A percentile compares a stretch with the other conserved stretches of the same genome.
phyloP scores from a whole-genome alignment of 2,888 invertebrate species.

The Leistus spinibarbis region DNA sequence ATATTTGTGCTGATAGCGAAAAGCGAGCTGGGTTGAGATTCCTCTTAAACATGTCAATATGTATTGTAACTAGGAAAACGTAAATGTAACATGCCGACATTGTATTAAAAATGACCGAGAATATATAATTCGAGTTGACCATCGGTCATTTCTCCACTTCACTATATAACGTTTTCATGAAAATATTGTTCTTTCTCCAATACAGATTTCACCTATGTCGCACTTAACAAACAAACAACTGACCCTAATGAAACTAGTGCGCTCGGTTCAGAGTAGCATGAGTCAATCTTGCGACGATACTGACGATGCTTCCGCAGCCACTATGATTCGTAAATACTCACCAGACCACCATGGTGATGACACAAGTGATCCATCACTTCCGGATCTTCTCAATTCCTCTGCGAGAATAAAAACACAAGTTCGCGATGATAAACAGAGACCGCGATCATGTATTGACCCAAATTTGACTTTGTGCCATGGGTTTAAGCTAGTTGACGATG shows the following conservation, averaged over 20 bases:
- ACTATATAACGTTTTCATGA: too few relatives aligned
- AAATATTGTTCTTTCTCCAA: background rate
- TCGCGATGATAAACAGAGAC: constrained; percentile 63
- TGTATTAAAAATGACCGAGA: too few relatives aligned
- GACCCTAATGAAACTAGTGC: constrained; percentile 64
- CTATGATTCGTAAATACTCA: constrained; percentile 62
- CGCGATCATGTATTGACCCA: constrained; percentile 73
- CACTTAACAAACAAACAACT: constrained; percentile 64
- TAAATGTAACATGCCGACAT: too few relatives aligned
- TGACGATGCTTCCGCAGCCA: constrained; percentile 55
- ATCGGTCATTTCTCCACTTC: too few relatives aligned
- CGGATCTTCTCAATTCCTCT: constrained; percentile 65
- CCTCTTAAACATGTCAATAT: too few relatives aligned
- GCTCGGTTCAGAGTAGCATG: constrained; percentile 63
- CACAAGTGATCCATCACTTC: constrained; percentile 62
- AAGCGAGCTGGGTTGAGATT: too few relatives aligned
- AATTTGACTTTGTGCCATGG: constrained; percentile 51
- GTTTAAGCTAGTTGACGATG: constrained; percentile 56
- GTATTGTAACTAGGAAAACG: too few relatives aligned
- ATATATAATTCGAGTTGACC: too few relatives aligned
- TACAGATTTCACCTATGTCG: constrained; percentile 59
- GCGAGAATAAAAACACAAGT: constrained; percentile 59
- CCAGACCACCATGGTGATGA: constrained; percentile 57
- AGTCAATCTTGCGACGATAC: constrained; percentile 62
- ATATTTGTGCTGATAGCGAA: too few relatives aligned